A percentile compares a stretch with the other conserved stretches of the same genome.
Evolutionary conservation across 2,888 invertebrate genomes (phyloP).

Genomic region (Formica aserva): DNA sequence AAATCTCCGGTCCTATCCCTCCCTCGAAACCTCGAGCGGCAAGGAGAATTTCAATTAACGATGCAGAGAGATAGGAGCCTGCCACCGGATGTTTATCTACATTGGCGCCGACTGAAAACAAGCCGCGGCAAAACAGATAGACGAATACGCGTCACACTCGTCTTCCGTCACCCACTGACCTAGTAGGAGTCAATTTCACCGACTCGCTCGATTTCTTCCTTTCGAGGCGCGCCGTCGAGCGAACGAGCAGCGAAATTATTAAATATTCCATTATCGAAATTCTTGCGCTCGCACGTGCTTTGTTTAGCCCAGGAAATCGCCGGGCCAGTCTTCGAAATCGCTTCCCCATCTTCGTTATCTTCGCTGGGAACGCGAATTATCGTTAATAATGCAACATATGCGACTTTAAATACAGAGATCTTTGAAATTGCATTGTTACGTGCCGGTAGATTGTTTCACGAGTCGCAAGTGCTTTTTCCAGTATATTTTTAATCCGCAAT

Average conservation of each 20-base stretch:
- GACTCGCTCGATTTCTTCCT: slow-evolving; percentile 59
- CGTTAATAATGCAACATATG: slow-evolving; percentile 23
- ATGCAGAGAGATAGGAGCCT: neutral
- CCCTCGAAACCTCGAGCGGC: neutral
- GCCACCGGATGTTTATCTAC: slow-evolving; percentile 39
- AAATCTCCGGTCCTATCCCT: slow-evolving; percentile 20
- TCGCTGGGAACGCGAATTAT: neutral
- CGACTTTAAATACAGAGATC: slow-evolving; percentile 2
- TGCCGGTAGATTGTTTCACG: neutral
- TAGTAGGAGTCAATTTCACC: slow-evolving; percentile 80
- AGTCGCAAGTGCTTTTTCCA: neutral
- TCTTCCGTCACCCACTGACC: slow-evolving; percentile 81
- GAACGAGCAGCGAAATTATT: slow-evolving; percentile 32
- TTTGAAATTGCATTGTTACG: neutral
- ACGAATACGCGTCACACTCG: slow-evolving; percentile 53
- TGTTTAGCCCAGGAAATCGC: slow-evolving; percentile 8
- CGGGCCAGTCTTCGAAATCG: slow-evolving; percentile 31
- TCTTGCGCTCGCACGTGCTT: slow-evolving; percentile 33
- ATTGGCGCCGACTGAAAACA: slow-evolving; percentile 24
- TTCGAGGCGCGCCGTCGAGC: slow-evolving; percentile 36
- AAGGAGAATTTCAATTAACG: slow-evolving; percentile 58
- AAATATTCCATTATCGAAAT: slow-evolving; percentile 54
- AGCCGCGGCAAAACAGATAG: slow-evolving; percentile 30
- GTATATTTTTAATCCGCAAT: neutral
- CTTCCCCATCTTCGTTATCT: neutral